Conservation (phyloP, 2,797 vertebrate genomes). For the Salmo trutta region DNA sequence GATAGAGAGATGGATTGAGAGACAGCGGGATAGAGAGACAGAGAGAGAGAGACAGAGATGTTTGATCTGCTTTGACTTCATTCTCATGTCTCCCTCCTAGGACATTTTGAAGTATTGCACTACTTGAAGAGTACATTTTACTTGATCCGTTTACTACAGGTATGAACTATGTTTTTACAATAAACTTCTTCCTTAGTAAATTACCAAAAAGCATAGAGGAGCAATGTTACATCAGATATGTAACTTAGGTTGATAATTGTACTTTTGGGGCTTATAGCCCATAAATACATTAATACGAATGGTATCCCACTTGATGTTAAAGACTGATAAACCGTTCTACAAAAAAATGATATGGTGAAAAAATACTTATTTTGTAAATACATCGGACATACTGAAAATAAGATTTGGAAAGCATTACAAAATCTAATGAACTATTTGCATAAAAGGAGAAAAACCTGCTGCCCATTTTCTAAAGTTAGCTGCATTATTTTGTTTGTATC, state of each 20-base stretch:
- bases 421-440: not conserved
- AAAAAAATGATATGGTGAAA: not conserved
- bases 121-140: constrained; percentile 17
- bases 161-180: not conserved
- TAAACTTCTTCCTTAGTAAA: not conserved
- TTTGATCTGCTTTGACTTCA: constrained; percentile 37
- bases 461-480: not conserved
- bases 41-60: not conserved
- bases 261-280: not conserved
- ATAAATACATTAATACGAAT: not conserved
- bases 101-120: constrained; percentile 67
- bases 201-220: not conserved
- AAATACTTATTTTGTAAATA: not conserved
- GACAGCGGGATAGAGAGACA: constrained; percentile 2
- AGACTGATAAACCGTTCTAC: no score
- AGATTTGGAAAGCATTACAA: not conserved
- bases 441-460: no score
- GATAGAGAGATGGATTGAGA: no score
- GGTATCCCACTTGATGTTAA: no score
- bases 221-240: not conserved
- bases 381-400: not conserved
- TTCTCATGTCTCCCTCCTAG: constrained; percentile 74
- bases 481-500: constrained; percentile 9
- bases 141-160: constrained; percentile 13
- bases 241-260: not conserved